phyloP scores from a whole-genome alignment of 2,113 vertebrate genomes.

The Pardalotus punctatus region DNA sequence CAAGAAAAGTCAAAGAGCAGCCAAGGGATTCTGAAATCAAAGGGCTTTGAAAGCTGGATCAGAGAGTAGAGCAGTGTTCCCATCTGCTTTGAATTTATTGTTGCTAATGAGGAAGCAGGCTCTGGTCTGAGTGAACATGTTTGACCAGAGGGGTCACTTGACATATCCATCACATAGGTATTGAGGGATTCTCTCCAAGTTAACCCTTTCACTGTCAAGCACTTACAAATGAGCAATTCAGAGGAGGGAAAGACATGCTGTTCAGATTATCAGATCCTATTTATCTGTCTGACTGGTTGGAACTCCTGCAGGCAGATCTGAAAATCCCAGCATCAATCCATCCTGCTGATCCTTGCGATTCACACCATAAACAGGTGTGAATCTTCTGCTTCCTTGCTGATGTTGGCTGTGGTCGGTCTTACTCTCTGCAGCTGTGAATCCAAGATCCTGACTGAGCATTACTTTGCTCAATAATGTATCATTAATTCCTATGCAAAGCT shows the following conservation, averaged over 20 bases:
- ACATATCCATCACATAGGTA: neutral
- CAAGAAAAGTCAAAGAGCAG: neutral
- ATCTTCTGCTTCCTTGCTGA: neutral
- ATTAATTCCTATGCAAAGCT: neutral
- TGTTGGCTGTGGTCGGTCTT: neutral
- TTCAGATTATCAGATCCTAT: neutral
- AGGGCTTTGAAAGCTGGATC: conserved; percentile 15
- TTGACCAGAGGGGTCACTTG: neutral
- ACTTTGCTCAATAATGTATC: neutral
- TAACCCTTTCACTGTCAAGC: neutral
- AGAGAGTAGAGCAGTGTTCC: neutral
- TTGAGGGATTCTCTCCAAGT: neutral
- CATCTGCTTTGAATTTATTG: conserved; percentile 57
- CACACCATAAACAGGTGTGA: neutral
- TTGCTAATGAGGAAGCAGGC: conserved; percentile 40
- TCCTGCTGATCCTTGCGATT: neutral
- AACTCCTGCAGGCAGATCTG: neutral
- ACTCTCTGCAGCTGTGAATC: neutral
- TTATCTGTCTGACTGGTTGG: neutral
- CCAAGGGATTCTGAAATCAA: conserved; percentile 5
- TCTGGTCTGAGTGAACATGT: neutral
- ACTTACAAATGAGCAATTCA: neutral
- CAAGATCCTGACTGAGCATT: neutral
- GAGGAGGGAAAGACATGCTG: neutral
- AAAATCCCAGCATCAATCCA: neutral